Evolutionary conservation across 2,888 invertebrate species (phyloP).

Genomic region (Halictus ligatus): DNA sequence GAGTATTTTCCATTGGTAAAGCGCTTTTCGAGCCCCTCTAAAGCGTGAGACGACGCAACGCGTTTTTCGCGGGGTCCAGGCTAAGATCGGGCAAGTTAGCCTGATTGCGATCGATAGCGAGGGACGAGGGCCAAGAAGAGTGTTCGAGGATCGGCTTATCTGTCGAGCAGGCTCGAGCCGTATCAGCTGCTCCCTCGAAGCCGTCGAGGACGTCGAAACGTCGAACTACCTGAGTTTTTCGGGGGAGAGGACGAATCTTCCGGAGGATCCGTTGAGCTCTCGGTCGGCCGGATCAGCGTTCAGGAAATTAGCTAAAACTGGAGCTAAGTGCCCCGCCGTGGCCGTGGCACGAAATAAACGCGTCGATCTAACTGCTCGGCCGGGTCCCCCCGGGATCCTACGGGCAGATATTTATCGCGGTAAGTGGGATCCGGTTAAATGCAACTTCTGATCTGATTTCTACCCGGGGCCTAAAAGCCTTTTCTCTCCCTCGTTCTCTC

Average conservation of each 20-base stretch:
- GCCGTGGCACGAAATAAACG: slow-evolving; percentile 63
- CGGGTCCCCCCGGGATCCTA: slow-evolving; percentile 51
- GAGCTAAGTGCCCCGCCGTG: slow-evolving; percentile 62
- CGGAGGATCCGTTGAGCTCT: slow-evolving; percentile 32
- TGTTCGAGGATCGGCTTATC: slow-evolving; percentile 27
- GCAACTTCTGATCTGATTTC: slow-evolving; percentile 80
- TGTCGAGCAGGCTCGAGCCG: neutral
- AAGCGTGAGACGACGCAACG: neutral
- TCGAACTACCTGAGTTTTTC: slow-evolving; percentile 71
- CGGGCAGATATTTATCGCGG: slow-evolving; percentile 79
- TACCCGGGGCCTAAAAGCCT: slow-evolving; percentile 71
- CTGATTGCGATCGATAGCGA: neutral
- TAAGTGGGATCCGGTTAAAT: slow-evolving; percentile 81
- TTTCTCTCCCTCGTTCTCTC: slow-evolving; percentile 46
- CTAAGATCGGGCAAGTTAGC: neutral
- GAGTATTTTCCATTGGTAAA: neutral
- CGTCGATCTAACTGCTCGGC: slow-evolving; percentile 59
- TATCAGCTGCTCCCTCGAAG: slow-evolving; percentile 48
- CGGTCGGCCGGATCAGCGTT: slow-evolving; percentile 52
- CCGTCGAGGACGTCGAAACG: slow-evolving; percentile 60
- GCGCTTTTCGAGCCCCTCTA: neutral
- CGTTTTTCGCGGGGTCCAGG: neutral
- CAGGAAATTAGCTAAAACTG: slow-evolving; percentile 73
- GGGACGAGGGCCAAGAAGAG: neutral
- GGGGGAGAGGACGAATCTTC: slow-evolving; percentile 36